Conservation (phyloP, 2,797 vertebrate species). For the Sparus aurata region DNA sequence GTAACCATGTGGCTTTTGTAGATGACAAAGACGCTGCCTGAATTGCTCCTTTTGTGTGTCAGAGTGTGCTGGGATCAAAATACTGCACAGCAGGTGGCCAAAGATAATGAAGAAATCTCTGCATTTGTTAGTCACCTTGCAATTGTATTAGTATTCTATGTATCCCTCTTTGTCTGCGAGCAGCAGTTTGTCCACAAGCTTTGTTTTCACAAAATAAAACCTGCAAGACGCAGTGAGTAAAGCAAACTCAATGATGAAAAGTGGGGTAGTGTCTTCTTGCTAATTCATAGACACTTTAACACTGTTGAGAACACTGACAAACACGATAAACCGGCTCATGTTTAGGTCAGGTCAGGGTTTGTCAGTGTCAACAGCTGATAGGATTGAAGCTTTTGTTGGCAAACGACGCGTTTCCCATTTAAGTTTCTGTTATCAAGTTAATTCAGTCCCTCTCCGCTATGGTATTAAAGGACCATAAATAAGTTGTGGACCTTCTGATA, state of each 20-base stretch:
- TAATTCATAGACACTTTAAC: slow-evolving; percentile 1
- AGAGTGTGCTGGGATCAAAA: background rate
- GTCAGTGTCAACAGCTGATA: slow-evolving; percentile 32
- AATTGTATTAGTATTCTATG: background rate
- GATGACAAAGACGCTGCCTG: background rate
- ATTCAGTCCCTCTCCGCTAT: slow-evolving; percentile 1
- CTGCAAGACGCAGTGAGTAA: slow-evolving; percentile 13
- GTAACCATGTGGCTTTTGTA: background rate
- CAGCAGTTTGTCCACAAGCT: background rate
- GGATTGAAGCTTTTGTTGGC: slow-evolving; percentile 53
- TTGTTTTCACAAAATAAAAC: slow-evolving; percentile 20
- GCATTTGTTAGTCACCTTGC: background rate
- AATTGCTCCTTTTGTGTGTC: background rate
- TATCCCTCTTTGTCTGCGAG: background rate
- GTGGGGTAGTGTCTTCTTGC: background rate
- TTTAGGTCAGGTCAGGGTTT: slow-evolving; percentile 20
- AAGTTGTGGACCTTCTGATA: slow-evolving; percentile 14
- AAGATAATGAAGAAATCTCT: background rate
- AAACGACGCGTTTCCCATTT: slow-evolving; percentile 58
- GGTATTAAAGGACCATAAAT: slow-evolving; percentile 1
- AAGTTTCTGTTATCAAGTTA: slow-evolving; percentile 30
- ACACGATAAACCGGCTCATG: slow-evolving; percentile 7
- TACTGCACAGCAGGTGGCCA: slow-evolving; percentile 9
- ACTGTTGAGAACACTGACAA: background rate
- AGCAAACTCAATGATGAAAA: slow-evolving; percentile 1